phyloP scores from a whole-genome alignment of 1,140 invertebrate species.

The Lucilia sericata region DNA sequence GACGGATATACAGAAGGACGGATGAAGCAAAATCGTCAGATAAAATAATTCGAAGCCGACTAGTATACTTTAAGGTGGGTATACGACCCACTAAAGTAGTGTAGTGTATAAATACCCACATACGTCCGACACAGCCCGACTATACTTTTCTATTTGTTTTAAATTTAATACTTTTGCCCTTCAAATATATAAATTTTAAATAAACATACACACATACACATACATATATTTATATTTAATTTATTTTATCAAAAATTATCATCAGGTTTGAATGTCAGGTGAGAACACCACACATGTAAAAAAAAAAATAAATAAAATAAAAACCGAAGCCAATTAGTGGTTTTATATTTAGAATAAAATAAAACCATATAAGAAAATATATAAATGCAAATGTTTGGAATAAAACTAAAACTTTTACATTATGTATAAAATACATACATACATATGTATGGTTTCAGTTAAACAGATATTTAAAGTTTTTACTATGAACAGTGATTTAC shows the following conservation, averaged over 20 bases:
- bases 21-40: too few species aligned
- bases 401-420: background rate
- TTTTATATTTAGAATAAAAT: background rate
- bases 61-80: too few species aligned
- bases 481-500: too few species aligned
- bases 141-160: too few species aligned
- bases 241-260: background rate
- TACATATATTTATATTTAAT: background rate
- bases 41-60: too few species aligned
- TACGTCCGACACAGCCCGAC: too few species aligned
- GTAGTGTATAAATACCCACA: too few species aligned
- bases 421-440: background rate
- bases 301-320: background rate
- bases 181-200: too few species aligned
- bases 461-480: background rate
- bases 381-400: background rate
- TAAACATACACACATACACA: too few species aligned
- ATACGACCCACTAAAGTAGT: too few species aligned
- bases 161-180: too few species aligned
- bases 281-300: background rate
- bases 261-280: conserved; percentile 31
- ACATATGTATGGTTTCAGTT: background rate
- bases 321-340: conserved; percentile 36
- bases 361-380: background rate
- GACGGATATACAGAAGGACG: too few species aligned